A percentile compares a stretch with the other conserved stretches of the same genome.
These are phyloP conservation scores for Acrocephalus kingi DNA, from an alignment of 2,113 vertebrate species.

Conservation along the genomic window DNA sequence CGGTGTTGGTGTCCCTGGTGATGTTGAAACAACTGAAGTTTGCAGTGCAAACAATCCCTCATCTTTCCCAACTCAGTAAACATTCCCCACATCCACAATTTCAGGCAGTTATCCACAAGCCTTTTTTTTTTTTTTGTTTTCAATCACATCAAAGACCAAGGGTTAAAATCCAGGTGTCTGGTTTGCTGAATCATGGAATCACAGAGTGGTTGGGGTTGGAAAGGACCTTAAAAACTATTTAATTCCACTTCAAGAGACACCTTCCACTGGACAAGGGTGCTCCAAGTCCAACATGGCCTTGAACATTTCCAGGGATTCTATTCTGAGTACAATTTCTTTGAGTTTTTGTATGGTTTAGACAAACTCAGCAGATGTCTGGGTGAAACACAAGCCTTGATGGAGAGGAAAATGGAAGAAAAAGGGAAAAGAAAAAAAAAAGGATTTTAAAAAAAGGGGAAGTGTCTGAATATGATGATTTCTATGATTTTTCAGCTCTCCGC, in stretches of 20 bases:
- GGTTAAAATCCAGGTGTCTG: not conserved
- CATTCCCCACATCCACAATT: not conserved
- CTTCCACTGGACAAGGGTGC: not conserved
- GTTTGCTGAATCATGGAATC: not conserved
- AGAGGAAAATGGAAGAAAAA: not conserved
- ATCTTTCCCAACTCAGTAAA: constrained; percentile 47
- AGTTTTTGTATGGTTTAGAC: not conserved
- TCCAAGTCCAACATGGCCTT: not conserved
- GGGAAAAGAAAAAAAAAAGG: rapidly evolving
- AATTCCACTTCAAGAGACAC: not conserved
- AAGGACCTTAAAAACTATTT: not conserved
- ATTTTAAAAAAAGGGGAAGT: not conserved
- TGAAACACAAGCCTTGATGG: not conserved
- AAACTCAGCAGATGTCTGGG: not conserved
- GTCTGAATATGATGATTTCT: not conserved
- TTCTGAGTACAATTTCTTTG: not conserved
- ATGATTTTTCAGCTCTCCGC: not conserved
- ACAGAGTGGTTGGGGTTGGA: not conserved
- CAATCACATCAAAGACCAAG: not conserved
- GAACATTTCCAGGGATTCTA: not conserved
- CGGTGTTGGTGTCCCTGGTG: not conserved
- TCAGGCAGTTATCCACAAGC: not conserved
- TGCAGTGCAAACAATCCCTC: constrained; percentile 16
- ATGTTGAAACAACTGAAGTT: not conserved
- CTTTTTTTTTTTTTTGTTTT: too few species aligned